Evolutionary conservation across 2,797 vertebrate species (phyloP), one percentile per base, ranked within the genome.

Genomic region (Sebastes miniatus): DNA sequence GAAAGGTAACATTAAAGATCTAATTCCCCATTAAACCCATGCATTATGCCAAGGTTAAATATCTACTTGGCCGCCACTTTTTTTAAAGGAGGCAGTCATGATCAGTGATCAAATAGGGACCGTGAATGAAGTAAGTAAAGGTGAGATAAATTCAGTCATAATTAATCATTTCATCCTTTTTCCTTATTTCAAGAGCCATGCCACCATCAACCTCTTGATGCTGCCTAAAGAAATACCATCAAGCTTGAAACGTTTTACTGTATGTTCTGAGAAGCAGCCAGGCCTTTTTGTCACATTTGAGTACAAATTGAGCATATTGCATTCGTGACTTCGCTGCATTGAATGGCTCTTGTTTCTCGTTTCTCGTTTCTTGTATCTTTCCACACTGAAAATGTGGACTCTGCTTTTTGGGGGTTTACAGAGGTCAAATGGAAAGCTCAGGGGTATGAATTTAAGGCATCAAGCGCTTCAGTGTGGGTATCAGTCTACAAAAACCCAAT

Each of bases 401-500:
- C 5, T 47, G 4, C 5, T 50, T 70, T 39, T 6, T 6, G 2
- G 11, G 27, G 24, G 65, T 61, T 76, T 39, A 32, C 31, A 7
- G 58, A 70, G 65, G 79, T 80, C 57, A 76, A 65, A 18, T 69
- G 1, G 16, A 78, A 82, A 69, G 64, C 74, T 78, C 34, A n/a
- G 36, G 32, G 43, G 47, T 39, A 58, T 27, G 69, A 54, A 54
- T 52, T 59, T 59, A 13, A 66, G 39, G 36, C 29, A 62, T 2
- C 6, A 5, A 72, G 69, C 36, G 34, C 58, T 54, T 54, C 47
- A 24, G 10, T 62, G 52, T 74, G 73, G 59, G 47, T 77, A 61
- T 88, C 69, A 50, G 58, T 69, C 79, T 76, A 61, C 62, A 80
- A 68, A 83, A 72, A 59, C 57, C 47, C 65, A 54, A 50, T 87